Percentiles rank a stretch among this genome's conserved stretches.
Evolutionary conservation across 2,797 vertebrate species (phyloP).

Genomic region (Tragelaphus eurycerus): DNA sequence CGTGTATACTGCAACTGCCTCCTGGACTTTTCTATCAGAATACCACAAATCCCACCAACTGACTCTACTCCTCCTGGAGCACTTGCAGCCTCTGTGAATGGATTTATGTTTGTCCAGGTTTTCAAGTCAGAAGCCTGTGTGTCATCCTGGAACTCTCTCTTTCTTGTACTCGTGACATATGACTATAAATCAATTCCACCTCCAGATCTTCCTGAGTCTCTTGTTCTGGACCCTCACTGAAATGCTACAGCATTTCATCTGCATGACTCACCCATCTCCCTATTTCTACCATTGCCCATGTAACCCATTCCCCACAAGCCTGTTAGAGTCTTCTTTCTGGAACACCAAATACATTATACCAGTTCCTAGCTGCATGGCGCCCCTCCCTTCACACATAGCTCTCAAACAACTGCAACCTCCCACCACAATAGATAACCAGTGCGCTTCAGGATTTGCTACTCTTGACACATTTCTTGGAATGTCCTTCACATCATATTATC

Average conservation of each 20-base stretch:
- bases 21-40: not conserved
- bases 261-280: not conserved
- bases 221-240: not conserved
- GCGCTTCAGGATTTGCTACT: not conserved
- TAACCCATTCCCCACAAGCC: accelerated
- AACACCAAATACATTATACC: not conserved
- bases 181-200: not conserved
- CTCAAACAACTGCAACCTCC: too few relatives aligned
- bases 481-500: accelerated
- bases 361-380: not conserved
- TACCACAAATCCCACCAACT: accelerated
- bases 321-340: not conserved
- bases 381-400: not conserved
- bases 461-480: not conserved
- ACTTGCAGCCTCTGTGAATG: accelerated
- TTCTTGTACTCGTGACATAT: too few relatives aligned
- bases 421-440: accelerated
- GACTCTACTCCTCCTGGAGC: not conserved
- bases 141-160: not conserved
- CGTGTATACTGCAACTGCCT: accelerated
- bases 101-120: not conserved
- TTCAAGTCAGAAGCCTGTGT: not conserved
- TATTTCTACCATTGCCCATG: accelerated
- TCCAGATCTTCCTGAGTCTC: not conserved
- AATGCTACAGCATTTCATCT: accelerated